phyloP scores from a whole-genome alignment of 2,113 vertebrate genomes.

The human region GRCh38 chr3:75841501-75842000 shows the following conservation, averaged over 20 bases:
- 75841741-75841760: neutral
- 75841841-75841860: neutral
- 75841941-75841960: neutral
- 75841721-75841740: neutral
- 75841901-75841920: neutral
- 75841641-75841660: neutral
- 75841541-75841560: neutral
- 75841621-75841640: neutral
- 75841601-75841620: neutral
- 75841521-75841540: neutral
- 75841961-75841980: neutral
- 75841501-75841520: neutral
- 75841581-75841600: neutral
- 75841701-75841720: neutral
- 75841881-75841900: neutral
- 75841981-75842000: neutral
- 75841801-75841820: neutral
- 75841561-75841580: neutral
- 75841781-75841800: neutral
- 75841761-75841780: neutral
- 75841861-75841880: neutral
- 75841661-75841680: neutral
- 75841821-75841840: neutral
- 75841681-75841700: neutral
- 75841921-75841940: neutral